These are phyloP conservation scores for Ectemnius cavifrons DNA, from an alignment of 2,888 invertebrate species.

Conservation along the genomic window DNA sequence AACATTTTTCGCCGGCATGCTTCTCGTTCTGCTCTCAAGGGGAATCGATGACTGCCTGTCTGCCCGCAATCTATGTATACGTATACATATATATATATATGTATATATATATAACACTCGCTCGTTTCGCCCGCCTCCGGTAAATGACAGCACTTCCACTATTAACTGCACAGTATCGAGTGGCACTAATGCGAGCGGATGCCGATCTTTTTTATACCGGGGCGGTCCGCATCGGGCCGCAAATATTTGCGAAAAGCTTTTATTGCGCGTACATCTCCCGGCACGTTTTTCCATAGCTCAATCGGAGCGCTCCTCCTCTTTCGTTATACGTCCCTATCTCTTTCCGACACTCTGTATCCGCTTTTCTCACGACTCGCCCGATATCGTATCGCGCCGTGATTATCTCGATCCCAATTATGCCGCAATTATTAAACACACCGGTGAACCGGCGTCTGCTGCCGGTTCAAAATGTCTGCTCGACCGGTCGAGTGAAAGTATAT, in stretches of 20 bases:
- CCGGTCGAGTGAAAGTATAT: too few relatives aligned
- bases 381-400: too few relatives aligned
- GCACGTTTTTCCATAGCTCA: slow-evolving; percentile 5
- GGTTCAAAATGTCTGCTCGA: too few relatives aligned
- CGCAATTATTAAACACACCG: too few relatives aligned
- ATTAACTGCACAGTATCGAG: slow-evolving; percentile 5
- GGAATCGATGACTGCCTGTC: too few relatives aligned
- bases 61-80: too few relatives aligned
- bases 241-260: not conserved
- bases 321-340: too few relatives aligned
- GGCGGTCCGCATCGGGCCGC: too few relatives aligned
- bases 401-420: too few relatives aligned
- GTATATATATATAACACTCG: too few relatives aligned
- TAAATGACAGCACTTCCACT: not conserved
- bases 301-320: not conserved
- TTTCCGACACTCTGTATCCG: not conserved
- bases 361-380: slow-evolving; percentile 14
- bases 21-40: not conserved
- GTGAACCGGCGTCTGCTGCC: too few relatives aligned
- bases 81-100: too few relatives aligned
- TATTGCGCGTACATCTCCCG: slow-evolving; percentile 4
- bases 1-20: slow-evolving; percentile 19
- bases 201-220: slow-evolving; percentile 33
- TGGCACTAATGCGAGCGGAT: slow-evolving; percentile 9
- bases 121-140: not conserved